Conservation (phyloP, 2,888 invertebrate genomes). For the Cephus spinipes region DNA sequence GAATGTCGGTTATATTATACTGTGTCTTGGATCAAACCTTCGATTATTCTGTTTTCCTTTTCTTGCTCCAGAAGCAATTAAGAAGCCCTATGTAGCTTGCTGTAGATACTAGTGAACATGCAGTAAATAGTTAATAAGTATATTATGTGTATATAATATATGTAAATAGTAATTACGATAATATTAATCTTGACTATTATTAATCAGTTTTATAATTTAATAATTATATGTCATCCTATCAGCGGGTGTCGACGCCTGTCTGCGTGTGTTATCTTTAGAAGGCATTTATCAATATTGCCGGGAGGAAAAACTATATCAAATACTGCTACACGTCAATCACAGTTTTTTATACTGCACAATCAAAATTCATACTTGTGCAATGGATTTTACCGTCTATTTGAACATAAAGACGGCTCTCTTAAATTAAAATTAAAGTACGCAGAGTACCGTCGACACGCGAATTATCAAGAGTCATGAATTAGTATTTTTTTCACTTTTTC, state of each 20-base stretch:
- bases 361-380: background rate
- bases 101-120: slow-evolving; percentile 42
- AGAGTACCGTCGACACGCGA: background rate
- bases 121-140: slow-evolving; percentile 31
- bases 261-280: background rate
- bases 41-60: slow-evolving; percentile 12
- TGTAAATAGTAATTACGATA: background rate
- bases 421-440: background rate
- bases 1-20: background rate
- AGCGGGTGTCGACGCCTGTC: background rate
- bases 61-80: background rate
- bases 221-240: background rate
- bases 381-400: background rate
- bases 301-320: background rate
- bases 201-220: background rate
- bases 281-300: background rate
- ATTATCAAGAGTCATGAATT: background rate
- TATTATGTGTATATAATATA: background rate
- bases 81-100: slow-evolving; percentile 36
- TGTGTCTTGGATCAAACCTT: background rate
- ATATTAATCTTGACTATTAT: background rate
- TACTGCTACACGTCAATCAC: background rate
- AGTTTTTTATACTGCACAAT: background rate
- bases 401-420: background rate
- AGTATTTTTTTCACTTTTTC: background rate